phyloP scores from a whole-genome alignment of 2,797 vertebrate genomes.

The Tiaroga cobitis region DNA sequence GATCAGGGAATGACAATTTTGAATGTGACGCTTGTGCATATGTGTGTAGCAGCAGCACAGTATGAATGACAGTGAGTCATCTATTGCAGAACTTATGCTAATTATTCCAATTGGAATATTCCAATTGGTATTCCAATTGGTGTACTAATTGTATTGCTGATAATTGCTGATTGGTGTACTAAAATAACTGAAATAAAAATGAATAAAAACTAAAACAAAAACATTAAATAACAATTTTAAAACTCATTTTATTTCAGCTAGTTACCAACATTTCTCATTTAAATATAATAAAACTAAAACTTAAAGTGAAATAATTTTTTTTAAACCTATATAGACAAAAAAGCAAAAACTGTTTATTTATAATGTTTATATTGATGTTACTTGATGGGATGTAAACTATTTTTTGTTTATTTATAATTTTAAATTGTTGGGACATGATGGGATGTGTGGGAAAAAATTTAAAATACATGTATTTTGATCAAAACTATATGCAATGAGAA shows the following conservation, averaged over 20 bases:
- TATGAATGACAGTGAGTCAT: neutral
- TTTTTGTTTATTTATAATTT: too few species aligned
- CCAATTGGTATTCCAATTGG: too few species aligned
- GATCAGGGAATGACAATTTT: neutral
- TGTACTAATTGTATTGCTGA: too few species aligned
- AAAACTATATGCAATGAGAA: neutral
- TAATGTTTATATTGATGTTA: too few species aligned
- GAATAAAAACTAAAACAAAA: neutral
- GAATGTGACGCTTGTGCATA: neutral
- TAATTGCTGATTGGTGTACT: neutral
- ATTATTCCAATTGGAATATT: neutral
- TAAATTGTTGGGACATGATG: neutral
- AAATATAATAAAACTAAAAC: neutral
- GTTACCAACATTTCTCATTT: neutral
- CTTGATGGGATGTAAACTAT: too few species aligned
- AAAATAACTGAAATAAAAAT: neutral
- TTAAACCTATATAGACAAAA: too few species aligned
- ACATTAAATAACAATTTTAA: neutral
- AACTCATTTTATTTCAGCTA: neutral
- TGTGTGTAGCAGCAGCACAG: neutral
- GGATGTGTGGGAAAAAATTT: neutral
- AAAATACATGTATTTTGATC: neutral
- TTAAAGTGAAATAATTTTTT: neutral
- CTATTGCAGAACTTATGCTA: neutral
- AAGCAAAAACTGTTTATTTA: too few species aligned